A percentile compares a stretch with the other conserved stretches of the same genome.
These are phyloP conservation scores for Microcebus lehilahytsara DNA, from an alignment of 2,113 vertebrate species.

Conservation along the genomic window DNA sequence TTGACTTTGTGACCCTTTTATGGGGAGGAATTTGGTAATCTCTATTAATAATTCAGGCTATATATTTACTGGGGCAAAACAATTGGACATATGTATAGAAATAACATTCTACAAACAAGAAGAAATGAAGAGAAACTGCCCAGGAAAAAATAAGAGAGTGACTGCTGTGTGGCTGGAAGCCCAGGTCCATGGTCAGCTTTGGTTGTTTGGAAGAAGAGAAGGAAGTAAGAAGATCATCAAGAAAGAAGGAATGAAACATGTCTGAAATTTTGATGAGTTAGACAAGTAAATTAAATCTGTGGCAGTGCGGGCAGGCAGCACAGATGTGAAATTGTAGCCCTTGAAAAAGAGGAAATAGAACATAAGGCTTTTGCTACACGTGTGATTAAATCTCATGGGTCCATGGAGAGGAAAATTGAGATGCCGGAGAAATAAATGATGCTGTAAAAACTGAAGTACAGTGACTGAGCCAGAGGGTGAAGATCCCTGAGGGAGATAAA, in stretches of 20 bases:
- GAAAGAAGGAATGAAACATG: slow-evolving; percentile 11
- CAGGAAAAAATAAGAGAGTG: not conserved
- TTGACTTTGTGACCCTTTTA: not conserved
- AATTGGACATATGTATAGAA: not conserved
- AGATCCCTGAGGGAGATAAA: slow-evolving; percentile 42
- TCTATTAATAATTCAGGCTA: not conserved
- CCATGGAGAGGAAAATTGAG: slow-evolving; percentile 77
- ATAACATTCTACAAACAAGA: not conserved
- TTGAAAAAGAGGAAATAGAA: slow-evolving; percentile 70
- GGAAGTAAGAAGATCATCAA: slow-evolving; percentile 5
- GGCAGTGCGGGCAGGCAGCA: slow-evolving; percentile 48
- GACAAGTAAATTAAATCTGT: slow-evolving; percentile 64
- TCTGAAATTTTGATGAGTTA: slow-evolving; percentile 60
- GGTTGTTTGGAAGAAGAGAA: not conserved
- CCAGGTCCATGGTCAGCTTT: not conserved
- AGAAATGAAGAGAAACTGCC: not conserved
- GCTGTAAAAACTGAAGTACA: slow-evolving; percentile 60
- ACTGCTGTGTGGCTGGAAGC: not conserved
- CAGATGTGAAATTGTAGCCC: slow-evolving; percentile 69
- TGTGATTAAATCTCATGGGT: slow-evolving; percentile 77
- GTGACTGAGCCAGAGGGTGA: slow-evolving; percentile 47
- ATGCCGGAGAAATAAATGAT: slow-evolving; percentile 74
- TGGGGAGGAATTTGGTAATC: not conserved
- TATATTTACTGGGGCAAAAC: not conserved
- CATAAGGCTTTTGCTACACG: slow-evolving; percentile 68